Evolutionary conservation across 2,888 invertebrate species (phyloP), one percentile per base, ranked within the genome.

Genomic region (Tiliacea citrago): DNA sequence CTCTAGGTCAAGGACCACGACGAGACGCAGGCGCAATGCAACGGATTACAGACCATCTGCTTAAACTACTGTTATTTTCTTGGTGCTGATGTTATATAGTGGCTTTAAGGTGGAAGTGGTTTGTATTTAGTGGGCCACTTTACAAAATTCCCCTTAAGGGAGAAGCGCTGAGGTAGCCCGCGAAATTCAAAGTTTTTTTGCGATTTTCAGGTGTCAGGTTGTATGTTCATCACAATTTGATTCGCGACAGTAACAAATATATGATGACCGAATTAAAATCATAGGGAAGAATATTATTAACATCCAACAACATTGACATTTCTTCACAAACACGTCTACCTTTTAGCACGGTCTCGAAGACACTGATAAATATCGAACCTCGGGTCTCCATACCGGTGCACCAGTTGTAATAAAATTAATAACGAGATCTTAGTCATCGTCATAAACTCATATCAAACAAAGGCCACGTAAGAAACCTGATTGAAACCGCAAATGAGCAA

Each of bases 1-100:
- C 62, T 76, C 16, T 76, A 62, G 81, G 79, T 81, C 79, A 80
- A 71, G 79, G 77, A 71, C 76, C 62, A 70, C 47, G 9, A 49
- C 49, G 9, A 42, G 53, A 35, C 67, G 73, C 51, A 49, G 0
- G 42, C 67, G 79, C 67, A 67, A 4, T 35, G 67, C 68, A 35
- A 53, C 57, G 16, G 51, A 66, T 81, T 70, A 53, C 47, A 81
- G 51, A 65, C 79, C 77, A 72, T 72, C 63, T 77, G 58, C 49
- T 13, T 16, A 39, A 12, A 18, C 10, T 24, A 13, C 21, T 13
- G 16, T 16, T 35, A 53, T 42, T 61, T 24, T 49, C 42, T 49
- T 29, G 1, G n/a, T 73, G 42, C n/a, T 35, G 18, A 7, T 13
- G 5, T 42, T 42, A 29, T n/a, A 42, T 24, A 13, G 18, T 39